Base-by-base conservation (phyloP, 1,140 invertebrate species). In the Tetramorium simillimum region DNA sequence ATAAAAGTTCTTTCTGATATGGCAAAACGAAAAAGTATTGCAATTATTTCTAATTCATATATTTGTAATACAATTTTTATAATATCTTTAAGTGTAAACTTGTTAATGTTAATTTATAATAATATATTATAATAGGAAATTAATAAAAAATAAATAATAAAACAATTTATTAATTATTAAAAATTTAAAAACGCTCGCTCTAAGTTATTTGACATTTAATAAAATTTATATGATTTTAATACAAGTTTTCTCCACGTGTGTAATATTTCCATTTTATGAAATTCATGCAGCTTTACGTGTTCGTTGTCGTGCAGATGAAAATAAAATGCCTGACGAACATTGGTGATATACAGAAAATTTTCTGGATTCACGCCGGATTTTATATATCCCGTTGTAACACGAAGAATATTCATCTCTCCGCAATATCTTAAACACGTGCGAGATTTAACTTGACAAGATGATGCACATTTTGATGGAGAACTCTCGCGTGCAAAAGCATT, bases 321-420 rank as follows among this genome's bases (percentile, higher is more conserved):
- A n/a, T 72, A 53, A 82, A 82, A 82, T 37, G 40, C 33, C 9
- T 33, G 67, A 56, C 5, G 63, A 72, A 82, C 10, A 14, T 37
- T 3, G 10, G 24, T 24, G 37, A 16, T 56, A 4, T 60, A 46
- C n/a, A 18, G 14, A 75, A 60, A 53, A 75, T 75, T 58, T 69
- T 60, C 67, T 60, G 67, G 18, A 82, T 73, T 73, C n/a, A 24
- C 18, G 53, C 24, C n/a, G 14, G 40, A 84, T 84, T 84, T 84
- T 18, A 81, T 60, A 56, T 6, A 3, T 9, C 5, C 14, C 33
- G 18, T 12, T 33, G 43, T 82, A 72, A 84, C 24, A 18, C n/a
- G 40, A 43, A 16, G 46, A 53, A 40, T 37, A 75, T 75, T 84
- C 14, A 46, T 84, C 28, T 49, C 7, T 49, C 4, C 24, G 43